Conservation (phyloP, 2,888 invertebrate genomes). For the Oscheius onirici region DNA sequence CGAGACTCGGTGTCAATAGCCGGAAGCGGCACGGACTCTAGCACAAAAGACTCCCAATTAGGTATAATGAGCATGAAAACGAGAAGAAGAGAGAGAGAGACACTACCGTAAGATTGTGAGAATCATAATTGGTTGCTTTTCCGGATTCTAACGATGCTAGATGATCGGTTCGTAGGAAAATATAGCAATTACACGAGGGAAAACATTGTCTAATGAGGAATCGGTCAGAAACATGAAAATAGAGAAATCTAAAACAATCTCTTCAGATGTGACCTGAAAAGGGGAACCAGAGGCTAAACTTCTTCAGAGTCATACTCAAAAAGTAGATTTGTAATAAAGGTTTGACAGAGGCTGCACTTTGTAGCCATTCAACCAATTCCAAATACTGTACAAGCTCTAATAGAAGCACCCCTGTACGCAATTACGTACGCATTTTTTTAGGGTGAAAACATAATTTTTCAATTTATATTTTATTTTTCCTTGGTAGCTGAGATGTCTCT, state of each 20-base stretch:
- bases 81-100: background rate
- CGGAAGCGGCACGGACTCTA: constrained; percentile 7
- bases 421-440: too few relatives aligned
- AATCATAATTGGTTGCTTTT: constrained; percentile 11
- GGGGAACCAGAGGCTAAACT: background rate
- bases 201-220: constrained; percentile 30
- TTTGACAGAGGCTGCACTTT: too few relatives aligned
- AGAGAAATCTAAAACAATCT: background rate
- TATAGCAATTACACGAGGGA: constrained; percentile 1
- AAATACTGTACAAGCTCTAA: too few relatives aligned
- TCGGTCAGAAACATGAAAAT: background rate
- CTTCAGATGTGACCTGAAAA: too few relatives aligned
- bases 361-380: too few relatives aligned
- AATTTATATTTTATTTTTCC: too few relatives aligned
- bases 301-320: too few relatives aligned
- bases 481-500: too few relatives aligned
- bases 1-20: constrained; percentile 16
- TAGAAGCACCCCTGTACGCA: too few relatives aligned
- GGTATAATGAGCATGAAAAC: constrained; percentile 13
- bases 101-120: background rate
- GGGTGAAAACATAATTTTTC: too few relatives aligned
- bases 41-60: constrained; percentile 25
- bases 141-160: background rate
- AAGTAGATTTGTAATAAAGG: too few relatives aligned
- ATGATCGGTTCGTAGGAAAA: constrained; percentile 17